Base-by-base conservation (phyloP, 2,888 invertebrate genomes). In the Stenchaetothrips biformis region DNA sequence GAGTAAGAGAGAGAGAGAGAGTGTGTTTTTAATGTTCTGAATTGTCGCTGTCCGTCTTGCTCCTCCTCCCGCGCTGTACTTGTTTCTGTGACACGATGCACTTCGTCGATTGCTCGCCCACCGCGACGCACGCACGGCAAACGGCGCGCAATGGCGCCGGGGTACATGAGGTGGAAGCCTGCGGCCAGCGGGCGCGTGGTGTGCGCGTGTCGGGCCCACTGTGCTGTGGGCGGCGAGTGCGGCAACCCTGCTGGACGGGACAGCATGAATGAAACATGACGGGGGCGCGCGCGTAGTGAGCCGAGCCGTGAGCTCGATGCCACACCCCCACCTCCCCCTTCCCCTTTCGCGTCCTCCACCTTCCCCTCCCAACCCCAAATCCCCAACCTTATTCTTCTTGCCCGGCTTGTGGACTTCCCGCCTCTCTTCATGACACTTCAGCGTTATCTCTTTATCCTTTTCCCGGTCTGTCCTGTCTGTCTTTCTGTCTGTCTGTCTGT, bases 291-390 rank as follows among this genome's bases (percentile, higher is more conserved):
- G 37, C 79, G 79, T 48, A 48, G 79, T 53, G 62, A 79, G 27
- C 62, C 62, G 79, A n/a, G 62, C 53, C 49, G 79, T 74, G 67
- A 74, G 67, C 67, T 25, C 67, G 25, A 74, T 53, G 78, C 18
- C 18, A 80, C 81, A 37, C 37, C 2, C 37, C 37, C n/a, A n/a
- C 80, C 80, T 79, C 80, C 81, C 77, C 80, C 81, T 47, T 79
- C 80, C 80, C 62, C 78, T n/a, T 49, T 62, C 25, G 13, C n/a
- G 47, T n/a, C n/a, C n/a, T n/a, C n/a, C n/a, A n/a, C n/a, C n/a
- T n/a, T n/a, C 78, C 79, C 74, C 4, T 4, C 53, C 53, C 53
- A 53, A 49, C 49, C 7, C 49, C 53, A 53, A 9, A 9, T 53
- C 53, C 53, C 77, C 37, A 59, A 80, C 25, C 79, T 77, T 21